Base-by-base conservation (phyloP, 2,888 invertebrate species). In the Gymnosoma rotundatum region DNA sequence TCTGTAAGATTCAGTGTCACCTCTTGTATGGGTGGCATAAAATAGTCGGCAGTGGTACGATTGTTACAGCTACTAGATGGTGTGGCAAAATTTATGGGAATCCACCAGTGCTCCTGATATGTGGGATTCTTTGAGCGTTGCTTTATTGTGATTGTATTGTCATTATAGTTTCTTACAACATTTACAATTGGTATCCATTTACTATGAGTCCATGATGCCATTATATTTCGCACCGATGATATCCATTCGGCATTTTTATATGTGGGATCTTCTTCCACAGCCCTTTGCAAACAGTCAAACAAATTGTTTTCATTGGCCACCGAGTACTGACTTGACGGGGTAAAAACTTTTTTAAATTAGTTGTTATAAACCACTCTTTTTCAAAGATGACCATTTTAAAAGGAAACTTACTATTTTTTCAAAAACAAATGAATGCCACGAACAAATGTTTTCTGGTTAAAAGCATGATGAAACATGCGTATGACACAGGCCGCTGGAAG, bases 121-220 rank as follows among this genome's bases (percentile, higher is more conserved):
- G 85, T 86, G 0, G 86, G 86, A 67, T 88, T 87, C 10, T 89
- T 86, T 0, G 90, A 89, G 16, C 87, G 88, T 83, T 96, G 96
- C 0, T 93, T 92, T 42, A 96, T 91, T 38, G 93, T 93, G 0
- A 94, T 93, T 0, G 93, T 93, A 48, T 89, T 87, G 7, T 88
- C 87, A 25, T 89, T 88, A 1, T 95, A 94, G 81, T 94, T 93
- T 5, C 90, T 82, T 2, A 88, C 63, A 0, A 94, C 93, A 21
- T 91, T 92, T 0, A 95, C 89, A 0, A 95, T 92, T 0, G 95
- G 95, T 89, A 93, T 94, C 60, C 94, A 94, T 58, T 93, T 91
- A 88, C 94, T 94, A 18, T 93, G 92, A 0, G 94, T 94, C 95
- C 95, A 96, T 0, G 93, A 93, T 32, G 93, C 90, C 93, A 95